Evolutionary conservation across 2,797 vertebrate species (phyloP).

Genomic region (Leucoraja ocellata): DNA sequence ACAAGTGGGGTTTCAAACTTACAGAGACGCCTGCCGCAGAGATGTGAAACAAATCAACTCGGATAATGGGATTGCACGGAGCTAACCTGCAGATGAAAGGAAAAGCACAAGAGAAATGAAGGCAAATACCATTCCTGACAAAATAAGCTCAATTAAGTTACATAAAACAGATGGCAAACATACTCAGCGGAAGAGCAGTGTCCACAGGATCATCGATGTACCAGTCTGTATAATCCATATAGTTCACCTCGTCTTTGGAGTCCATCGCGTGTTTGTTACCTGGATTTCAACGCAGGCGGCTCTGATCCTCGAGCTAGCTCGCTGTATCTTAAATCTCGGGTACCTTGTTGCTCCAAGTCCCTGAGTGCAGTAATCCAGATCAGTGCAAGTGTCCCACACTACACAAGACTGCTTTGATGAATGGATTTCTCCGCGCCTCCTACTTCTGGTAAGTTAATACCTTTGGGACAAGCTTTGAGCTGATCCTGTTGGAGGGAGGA

Average conservation of each 20-base stretch:
- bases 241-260: neutral
- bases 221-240: conserved; percentile 63
- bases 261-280: neutral
- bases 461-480: neutral
- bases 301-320: neutral
- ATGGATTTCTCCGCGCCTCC: neutral
- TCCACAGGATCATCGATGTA: conserved; percentile 60
- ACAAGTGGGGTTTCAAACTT: conserved; percentile 54
- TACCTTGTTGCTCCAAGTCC: neutral
- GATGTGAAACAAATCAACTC: conserved; percentile 72
- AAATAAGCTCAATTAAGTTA: conserved; percentile 43
- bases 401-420: neutral
- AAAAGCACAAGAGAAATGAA: neutral
- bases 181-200: conserved; percentile 58
- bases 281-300: too few species aligned
- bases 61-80: conserved; percentile 68
- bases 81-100: conserved; percentile 52
- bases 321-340: neutral
- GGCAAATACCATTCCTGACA: neutral
- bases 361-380: neutral
- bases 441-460: neutral
- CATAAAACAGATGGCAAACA: conserved; percentile 55
- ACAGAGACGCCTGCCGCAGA: conserved; percentile 80
- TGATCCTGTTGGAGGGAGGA: neutral
- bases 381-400: too few species aligned